Conservation (phyloP, 2,113 vertebrate genomes). For the Sciurus niger region DNA sequence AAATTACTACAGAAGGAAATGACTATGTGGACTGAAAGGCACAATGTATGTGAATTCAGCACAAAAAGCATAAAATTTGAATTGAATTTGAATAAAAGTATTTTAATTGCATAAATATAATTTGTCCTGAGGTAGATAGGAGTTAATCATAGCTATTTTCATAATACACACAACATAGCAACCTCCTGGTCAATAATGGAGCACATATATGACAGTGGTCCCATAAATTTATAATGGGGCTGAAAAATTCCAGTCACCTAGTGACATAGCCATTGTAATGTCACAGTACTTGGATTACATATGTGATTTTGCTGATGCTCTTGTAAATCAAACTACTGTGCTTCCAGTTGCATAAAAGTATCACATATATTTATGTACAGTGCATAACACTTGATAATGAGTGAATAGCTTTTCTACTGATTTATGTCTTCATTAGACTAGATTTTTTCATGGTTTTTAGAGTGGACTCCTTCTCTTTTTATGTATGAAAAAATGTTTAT, state of each 20-base stretch:
- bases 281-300: not conserved
- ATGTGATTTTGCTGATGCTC: not conserved
- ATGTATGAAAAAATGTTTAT: not conserved
- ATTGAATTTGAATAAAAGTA: constrained; percentile 15
- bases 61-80: not conserved
- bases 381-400: not conserved
- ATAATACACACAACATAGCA: not conserved
- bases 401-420: not conserved
- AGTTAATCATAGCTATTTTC: constrained; percentile 13
- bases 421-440: not conserved
- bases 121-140: not conserved
- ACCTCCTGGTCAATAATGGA: not conserved
- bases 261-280: not conserved
- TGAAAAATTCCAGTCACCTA: not conserved
- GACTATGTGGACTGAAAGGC: not conserved
- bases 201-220: not conserved
- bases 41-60: not conserved
- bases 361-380: not conserved
- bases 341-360: not conserved
- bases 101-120: not conserved
- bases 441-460: not conserved
- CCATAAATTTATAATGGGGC: too few relatives aligned
- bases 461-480: not conserved
- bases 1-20: not conserved
- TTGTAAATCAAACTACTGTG: not conserved